A percentile compares a stretch with the other conserved stretches of the same genome.
Conservation (phyloP, 2,113 vertebrate genomes). For the Gnathonemus echidnorhynchus region DNA sequence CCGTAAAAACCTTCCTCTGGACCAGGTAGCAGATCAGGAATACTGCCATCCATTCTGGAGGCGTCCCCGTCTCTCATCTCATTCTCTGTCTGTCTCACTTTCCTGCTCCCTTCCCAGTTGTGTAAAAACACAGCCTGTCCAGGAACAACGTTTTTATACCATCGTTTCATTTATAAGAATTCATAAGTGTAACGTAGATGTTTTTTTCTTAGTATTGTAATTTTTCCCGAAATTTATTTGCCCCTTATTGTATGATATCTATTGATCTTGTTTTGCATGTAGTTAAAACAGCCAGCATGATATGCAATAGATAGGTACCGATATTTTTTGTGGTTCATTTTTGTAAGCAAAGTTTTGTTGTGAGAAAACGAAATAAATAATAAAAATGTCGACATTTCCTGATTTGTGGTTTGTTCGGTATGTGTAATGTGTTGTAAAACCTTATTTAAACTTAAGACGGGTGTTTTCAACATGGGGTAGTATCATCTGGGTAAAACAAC, state of each 20-base stretch:
- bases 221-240: conserved; percentile 24
- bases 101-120: conserved; percentile 24
- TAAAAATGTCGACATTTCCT: conserved; percentile 28
- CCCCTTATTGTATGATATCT: conserved; percentile 46
- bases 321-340: conserved; percentile 53
- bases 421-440: neutral
- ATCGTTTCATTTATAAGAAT: conserved; percentile 1
- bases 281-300: conserved; percentile 61
- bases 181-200: conserved; percentile 15
- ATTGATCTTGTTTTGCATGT: conserved; percentile 59
- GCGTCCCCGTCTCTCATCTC: conserved; percentile 22
- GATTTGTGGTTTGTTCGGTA: conserved; percentile 5
- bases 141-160: conserved; percentile 10
- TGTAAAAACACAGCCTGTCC: conserved; percentile 1
- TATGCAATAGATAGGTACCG: conserved; percentile 59
- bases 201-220: conserved; percentile 14
- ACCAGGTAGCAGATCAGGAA: conserved; percentile 17
- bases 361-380: conserved; percentile 47
- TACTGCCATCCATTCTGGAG: neutral
- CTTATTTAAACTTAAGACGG: neutral
- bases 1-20: conserved; percentile 26
- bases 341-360: conserved; percentile 59
- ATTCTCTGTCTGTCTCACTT: neutral
- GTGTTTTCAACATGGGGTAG: neutral
- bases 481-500: neutral